Conservation (phyloP, 2,113 vertebrate genomes). For the Mormoops blainvillei region DNA sequence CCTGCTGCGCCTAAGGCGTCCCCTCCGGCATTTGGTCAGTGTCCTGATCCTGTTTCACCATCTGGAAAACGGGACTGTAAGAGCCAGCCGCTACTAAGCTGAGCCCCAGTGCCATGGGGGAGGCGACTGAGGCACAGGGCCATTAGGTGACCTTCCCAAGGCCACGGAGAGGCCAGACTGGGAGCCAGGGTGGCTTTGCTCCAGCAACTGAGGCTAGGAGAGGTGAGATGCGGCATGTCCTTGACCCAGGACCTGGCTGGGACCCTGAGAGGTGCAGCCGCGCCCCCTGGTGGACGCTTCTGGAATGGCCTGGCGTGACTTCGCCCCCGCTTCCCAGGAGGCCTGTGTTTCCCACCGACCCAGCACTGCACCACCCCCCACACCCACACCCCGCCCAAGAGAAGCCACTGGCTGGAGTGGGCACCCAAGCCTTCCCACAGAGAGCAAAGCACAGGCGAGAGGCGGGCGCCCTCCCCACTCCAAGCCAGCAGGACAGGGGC, state of each 20-base stretch:
- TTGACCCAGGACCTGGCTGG: accelerated
- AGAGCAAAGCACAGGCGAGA: accelerated
- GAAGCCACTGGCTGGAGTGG: neutral
- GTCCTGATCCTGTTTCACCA: neutral
- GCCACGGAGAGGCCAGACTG: neutral
- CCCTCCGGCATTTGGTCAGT: neutral
- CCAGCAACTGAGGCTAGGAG: neutral
- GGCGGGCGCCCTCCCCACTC: neutral
- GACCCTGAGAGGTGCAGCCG: neutral
- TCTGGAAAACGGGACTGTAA: neutral
- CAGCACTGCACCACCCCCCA: neutral
- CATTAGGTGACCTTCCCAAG: neutral
- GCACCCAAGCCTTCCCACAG: neutral
- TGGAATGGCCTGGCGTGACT: neutral
- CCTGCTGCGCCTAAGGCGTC: neutral
- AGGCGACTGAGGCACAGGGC: neutral
- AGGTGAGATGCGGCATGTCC: accelerated
- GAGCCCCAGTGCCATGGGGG: neutral
- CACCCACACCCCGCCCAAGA: too few relatives aligned
- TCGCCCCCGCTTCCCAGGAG: neutral
- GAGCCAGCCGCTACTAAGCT: accelerated
- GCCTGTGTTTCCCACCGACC: neutral
- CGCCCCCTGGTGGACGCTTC: neutral
- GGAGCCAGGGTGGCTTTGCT: neutral
- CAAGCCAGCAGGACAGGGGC: neutral